Percentiles rank a stretch among this genome's conserved stretches.
phyloP scores from a whole-genome alignment of 2,888 invertebrate species.

The Agrotis puta region DNA sequence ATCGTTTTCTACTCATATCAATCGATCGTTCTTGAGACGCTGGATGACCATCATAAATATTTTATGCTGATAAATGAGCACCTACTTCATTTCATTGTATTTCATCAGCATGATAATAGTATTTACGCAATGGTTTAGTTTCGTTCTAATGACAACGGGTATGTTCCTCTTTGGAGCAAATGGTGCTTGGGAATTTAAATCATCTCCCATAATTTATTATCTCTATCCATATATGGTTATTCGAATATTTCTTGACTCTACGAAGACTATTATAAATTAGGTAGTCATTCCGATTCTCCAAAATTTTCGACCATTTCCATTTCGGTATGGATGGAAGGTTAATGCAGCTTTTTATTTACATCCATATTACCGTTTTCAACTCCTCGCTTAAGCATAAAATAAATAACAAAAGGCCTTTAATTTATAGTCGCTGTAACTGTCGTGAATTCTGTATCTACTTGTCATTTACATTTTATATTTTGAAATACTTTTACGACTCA shows the following conservation, averaged over 20 bases:
- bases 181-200: not conserved
- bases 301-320: not conserved
- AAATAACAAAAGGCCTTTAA: slow-evolving; percentile 25
- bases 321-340: not conserved
- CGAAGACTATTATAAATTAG: not conserved
- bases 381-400: slow-evolving; percentile 11
- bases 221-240: not conserved
- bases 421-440: slow-evolving; percentile 45
- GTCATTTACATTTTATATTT: slow-evolving; percentile 54
- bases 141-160: not conserved
- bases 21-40: slow-evolving; percentile 13
- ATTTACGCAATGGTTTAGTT: not conserved
- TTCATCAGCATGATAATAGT: slow-evolving; percentile 3
- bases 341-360: not conserved
- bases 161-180: not conserved
- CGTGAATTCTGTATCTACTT: slow-evolving; percentile 44
- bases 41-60: slow-evolving; percentile 22
- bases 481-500: slow-evolving; percentile 59
- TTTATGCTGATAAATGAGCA: slow-evolving; percentile 19
- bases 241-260: not conserved
- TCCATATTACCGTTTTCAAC: not conserved
- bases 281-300: not conserved
- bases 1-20: slow-evolving; percentile 26
- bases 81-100: slow-evolving; percentile 12
- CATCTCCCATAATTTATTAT: not conserved